Evolutionary conservation across 1,140 invertebrate species (phyloP), one percentile per base, ranked within the genome.

Genomic region (Apocrypta bakeri): DNA sequence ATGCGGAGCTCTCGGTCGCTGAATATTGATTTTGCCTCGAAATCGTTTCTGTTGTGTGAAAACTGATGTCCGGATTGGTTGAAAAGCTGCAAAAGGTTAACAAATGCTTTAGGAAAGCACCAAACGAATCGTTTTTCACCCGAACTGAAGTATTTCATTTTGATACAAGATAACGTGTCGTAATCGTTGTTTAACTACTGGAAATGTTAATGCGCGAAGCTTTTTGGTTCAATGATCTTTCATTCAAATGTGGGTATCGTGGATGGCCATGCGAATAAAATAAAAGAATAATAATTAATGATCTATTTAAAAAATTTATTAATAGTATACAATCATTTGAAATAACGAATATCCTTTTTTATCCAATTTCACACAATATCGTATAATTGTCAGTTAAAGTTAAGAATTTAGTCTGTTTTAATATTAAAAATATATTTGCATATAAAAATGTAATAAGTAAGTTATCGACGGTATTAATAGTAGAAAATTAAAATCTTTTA

Each of bases 21-120:
- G 94, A 69, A 96, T 94, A 87, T 96, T 96, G 40, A 96, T 95
- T 90, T 95, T 96, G 0, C 93, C 93, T 27, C 94, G 92, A 87
- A 94, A 96, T 84, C 96, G 92, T 87, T 94, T 94, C 21, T 94
- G 93, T 83, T 95, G 93, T 14, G 92, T 82, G 11, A 93, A 75
- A 17, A 91, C 27, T 78, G 86, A 86, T 61, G 85, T 87, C n/a
- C 87, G 86, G 72, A 84, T 82, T 24, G 87, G 84, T 74, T 88
- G 90, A 82, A 87, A 79, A 79, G 84, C 90, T 91, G 84, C 37
- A 90, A 90, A 78, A 88, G 1, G 64, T 33, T 85, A 83, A 83
- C n/a, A 12, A 77, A 83, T 80, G 48, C 24, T 72, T 33, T 29
- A 71, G 61, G 0, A 66, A 66, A 27, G n/a, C 8, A 66, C 8